Evolutionary conservation across 2,888 invertebrate genomes (phyloP), one percentile per base, ranked within the genome.

Genomic region (Apocheima hispidaria): DNA sequence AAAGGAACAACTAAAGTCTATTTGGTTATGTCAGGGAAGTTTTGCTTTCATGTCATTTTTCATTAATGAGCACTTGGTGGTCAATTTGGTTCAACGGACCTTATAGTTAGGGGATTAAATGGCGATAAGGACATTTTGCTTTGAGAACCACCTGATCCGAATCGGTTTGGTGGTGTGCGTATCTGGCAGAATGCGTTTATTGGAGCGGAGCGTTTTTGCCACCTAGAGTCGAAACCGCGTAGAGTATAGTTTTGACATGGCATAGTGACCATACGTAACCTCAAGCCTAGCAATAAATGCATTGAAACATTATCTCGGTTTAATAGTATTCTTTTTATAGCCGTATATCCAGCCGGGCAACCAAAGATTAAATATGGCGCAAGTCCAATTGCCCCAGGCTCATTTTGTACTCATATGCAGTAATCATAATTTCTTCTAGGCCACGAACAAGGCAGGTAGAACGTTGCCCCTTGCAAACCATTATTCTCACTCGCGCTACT

Each of bases 371-470:
- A 51, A 56, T 51, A 57, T 57, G 62, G 53, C 50, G 44, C 50
- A 63, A 63, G 46, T 21, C n/a, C 23, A 48, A 36, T 54, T 12
- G 54, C 58, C 40, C 9, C 50, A 21, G 63, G 58, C 50, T 23
- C 33, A 48, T 21, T n/a, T 38, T 46, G 50, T 50, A 40, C 50
- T 40, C 44, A 44, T 30, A 46, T 50, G 50, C 38, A 49, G 43
- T 56, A 61, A 56, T 57, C 57, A 54, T 43, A 56, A 30, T 53
- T 58, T 43, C 50, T 57, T 54, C 57, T 49, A 49, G 49, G 43
- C 35, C 49, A 52, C 54, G n/a, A 52, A 41, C 53, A 28, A 16
- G 41, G 44, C 38, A 50, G 58, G 50, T 50, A 46, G 40, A 30
- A 4, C 41, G 9, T 43, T 49, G 41, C 41, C 44, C 33, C 35